Evolutionary conservation across 2,113 vertebrate genomes (phyloP).

Genomic region (Gasterosteus aculeatus): DNA sequence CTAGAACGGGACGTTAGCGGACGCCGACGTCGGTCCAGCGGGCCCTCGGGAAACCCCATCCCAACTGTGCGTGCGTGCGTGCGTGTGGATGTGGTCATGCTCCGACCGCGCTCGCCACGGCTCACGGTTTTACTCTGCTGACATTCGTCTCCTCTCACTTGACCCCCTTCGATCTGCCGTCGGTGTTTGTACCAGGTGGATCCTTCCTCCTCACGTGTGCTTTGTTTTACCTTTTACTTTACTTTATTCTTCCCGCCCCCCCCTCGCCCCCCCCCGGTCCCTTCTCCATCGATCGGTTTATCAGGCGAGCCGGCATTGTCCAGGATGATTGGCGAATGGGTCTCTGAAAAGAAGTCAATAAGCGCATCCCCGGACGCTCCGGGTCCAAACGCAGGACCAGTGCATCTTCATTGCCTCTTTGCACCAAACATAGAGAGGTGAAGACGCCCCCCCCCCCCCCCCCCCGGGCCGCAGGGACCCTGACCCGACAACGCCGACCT

Average conservation of each 20-base stretch:
- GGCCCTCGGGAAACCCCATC: constrained; percentile 35
- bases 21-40: constrained; percentile 71
- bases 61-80: constrained; percentile 35
- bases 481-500: constrained; percentile 70
- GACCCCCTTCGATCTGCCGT: constrained; percentile 2
- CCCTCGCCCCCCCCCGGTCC: no score
- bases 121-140: constrained; percentile 7
- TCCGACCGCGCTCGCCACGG: constrained; percentile 23
- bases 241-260: background rate
- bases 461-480: constrained; percentile 66
- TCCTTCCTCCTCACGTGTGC: constrained; percentile 26
- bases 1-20: constrained; percentile 62
- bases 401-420: constrained; percentile 60
- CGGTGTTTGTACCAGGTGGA: constrained; percentile 27
- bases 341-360: constrained; percentile 57
- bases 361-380: constrained; percentile 40
- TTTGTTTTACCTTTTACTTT: constrained; percentile 25
- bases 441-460: constrained; percentile 35
- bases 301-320: constrained; percentile 48
- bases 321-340: constrained; percentile 47
- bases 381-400: constrained; percentile 32
- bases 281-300: constrained; percentile 36
- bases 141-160: background rate
- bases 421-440: constrained; percentile 75
- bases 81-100: constrained; percentile 26